Percentiles rank a stretch among this genome's conserved stretches.
Evolutionary conservation across 64 coral and sea anemone genomes (phyloP).

Genomic region (Exaiptasia diaphana): DNA sequence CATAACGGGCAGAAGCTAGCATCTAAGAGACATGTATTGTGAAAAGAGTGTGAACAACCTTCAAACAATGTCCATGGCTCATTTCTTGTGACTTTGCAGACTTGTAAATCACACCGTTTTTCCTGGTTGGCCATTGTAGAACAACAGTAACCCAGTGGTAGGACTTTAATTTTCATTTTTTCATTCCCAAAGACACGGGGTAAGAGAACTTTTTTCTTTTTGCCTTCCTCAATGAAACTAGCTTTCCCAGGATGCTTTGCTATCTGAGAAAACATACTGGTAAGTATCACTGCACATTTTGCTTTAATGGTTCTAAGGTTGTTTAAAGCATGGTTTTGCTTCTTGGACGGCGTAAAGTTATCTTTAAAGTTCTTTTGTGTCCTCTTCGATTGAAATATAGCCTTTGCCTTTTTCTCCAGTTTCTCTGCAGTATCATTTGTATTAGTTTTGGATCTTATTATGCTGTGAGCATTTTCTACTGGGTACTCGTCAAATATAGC

Average conservation of each 20-base stretch:
- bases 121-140: neutral
- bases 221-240: neutral
- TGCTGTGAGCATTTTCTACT: constrained; percentile 54
- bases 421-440: constrained; percentile 17
- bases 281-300: constrained; percentile 10
- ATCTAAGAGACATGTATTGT: neutral
- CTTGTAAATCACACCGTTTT: constrained; percentile 13
- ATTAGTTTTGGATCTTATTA: constrained; percentile 18
- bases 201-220: neutral
- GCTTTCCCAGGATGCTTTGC: neutral
- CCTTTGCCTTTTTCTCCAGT: constrained; percentile 15
- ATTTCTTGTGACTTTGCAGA: neutral
- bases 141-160: constrained; percentile 8
- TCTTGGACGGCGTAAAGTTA: neutral
- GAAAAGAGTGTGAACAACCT: constrained; percentile 46
- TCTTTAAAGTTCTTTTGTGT: constrained; percentile 24
- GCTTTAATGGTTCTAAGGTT: neutral
- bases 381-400: constrained; percentile 22
- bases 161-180: neutral
- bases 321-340: neutral
- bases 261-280: neutral
- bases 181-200: neutral
- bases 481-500: constrained; percentile 47
- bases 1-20: constrained; percentile 7
- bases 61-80: neutral